A percentile compares a stretch with the other conserved stretches of the same genome.
Conservation (phyloP, 2,113 vertebrate genomes). For the Castor canadensis region DNA sequence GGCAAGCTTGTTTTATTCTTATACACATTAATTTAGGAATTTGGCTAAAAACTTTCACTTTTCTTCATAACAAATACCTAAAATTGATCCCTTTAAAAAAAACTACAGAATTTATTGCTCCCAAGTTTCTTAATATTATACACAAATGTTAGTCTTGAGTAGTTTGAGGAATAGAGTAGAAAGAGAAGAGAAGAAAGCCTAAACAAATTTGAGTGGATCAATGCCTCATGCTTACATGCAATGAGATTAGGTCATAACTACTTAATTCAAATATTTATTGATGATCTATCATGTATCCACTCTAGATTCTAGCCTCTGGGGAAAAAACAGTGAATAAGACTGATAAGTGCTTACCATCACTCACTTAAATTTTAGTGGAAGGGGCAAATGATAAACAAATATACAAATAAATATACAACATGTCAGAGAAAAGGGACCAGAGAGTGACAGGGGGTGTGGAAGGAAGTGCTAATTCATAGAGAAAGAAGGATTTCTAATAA, state of each 20-base stretch:
- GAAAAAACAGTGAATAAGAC: neutral
- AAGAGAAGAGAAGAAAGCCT: slow-evolving; percentile 15
- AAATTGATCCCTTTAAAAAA: slow-evolving; percentile 53
- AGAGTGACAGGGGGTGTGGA: neutral
- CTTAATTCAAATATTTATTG: neutral
- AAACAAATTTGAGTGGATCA: neutral
- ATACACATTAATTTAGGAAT: slow-evolving; percentile 54
- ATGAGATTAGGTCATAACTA: neutral
- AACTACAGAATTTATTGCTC: slow-evolving; percentile 1
- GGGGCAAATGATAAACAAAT: neutral
- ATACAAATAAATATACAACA: neutral
- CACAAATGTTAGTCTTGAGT: neutral
- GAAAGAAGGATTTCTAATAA: neutral
- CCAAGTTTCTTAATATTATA: slow-evolving; percentile 23
- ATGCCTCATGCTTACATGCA: neutral
- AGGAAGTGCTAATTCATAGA: neutral
- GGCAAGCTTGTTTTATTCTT: slow-evolving; percentile 35
- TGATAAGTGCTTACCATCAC: neutral
- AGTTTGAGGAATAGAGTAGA: slow-evolving; percentile 7
- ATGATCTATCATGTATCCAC: neutral
- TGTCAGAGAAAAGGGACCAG: neutral
- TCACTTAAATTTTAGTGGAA: slow-evolving; percentile 29
- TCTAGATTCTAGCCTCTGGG: neutral
- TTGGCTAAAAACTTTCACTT: slow-evolving; percentile 33
- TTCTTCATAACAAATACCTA: slow-evolving; percentile 42